A percentile compares a stretch with the other conserved stretches of the same genome.
These are phyloP conservation scores for Epicauta chinensis DNA, from an alignment of 1,140 invertebrate genomes.

Conservation along the genomic window DNA sequence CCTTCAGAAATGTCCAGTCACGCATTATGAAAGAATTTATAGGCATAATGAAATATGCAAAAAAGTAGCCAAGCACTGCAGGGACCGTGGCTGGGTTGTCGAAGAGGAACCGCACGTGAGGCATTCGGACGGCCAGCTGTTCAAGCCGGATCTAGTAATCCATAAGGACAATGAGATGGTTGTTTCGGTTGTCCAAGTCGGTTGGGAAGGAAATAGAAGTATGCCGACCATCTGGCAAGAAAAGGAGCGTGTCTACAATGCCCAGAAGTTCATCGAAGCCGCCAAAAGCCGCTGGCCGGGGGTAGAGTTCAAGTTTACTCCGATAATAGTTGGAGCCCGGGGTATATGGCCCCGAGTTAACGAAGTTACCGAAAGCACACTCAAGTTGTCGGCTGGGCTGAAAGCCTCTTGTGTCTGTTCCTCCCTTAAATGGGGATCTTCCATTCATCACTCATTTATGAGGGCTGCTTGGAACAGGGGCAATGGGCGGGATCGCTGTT, in stretches of 20 bases:
- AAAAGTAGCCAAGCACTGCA: too few relatives aligned
- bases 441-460: too few relatives aligned
- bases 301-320: neutral
- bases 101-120: too few relatives aligned
- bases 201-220: neutral
- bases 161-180: too few relatives aligned
- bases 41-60: neutral
- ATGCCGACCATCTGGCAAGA: neutral
- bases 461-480: too few relatives aligned
- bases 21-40: conserved; percentile 5
- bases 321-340: conserved; percentile 10
- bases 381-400: too few relatives aligned
- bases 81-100: too few relatives aligned
- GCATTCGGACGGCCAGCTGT: too few relatives aligned
- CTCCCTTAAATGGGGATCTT: too few relatives aligned
- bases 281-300: neutral
- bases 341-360: conserved; percentile 12
- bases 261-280: neutral
- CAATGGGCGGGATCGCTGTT: too few relatives aligned
- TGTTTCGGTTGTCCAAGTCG: neutral
- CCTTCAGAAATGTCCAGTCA: conserved; percentile 8
- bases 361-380: neutral
- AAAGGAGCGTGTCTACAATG: neutral
- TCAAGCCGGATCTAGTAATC: too few relatives aligned
- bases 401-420: too few relatives aligned